Percentiles rank a stretch among this genome's conserved stretches.
Evolutionary conservation across 2,797 vertebrate genomes (phyloP).

Genomic region (Chaetodon trifasciatus): DNA sequence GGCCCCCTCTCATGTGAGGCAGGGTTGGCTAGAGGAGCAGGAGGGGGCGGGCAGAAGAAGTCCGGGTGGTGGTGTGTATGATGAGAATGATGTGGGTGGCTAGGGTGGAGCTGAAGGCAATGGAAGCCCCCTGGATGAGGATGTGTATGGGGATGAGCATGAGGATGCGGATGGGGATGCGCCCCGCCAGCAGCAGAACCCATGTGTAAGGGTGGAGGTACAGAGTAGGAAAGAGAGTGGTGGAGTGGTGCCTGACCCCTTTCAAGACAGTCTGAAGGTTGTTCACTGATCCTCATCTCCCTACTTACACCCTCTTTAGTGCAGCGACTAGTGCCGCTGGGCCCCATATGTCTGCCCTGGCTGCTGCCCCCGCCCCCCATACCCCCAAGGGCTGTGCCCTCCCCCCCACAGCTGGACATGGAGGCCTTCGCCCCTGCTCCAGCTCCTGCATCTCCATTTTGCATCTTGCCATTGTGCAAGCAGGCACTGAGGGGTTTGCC

Average conservation of each 20-base stretch:
- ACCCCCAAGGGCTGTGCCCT: conserved; percentile 74
- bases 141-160: conserved; percentile 88
- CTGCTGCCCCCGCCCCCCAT: conserved; percentile 69
- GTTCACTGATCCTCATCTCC: conserved; percentile 90
- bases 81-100: conserved; percentile 89
- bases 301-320: conserved; percentile 89
- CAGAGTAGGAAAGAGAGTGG: conserved; percentile 91
- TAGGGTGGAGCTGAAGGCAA: conserved; percentile 92
- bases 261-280: conserved; percentile 93
- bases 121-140: conserved; percentile 90
- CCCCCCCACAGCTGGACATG: conserved; percentile 90
- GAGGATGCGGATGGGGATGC: conserved; percentile 87
- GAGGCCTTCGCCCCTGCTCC: conserved; percentile 80
- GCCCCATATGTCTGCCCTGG: conserved; percentile 83
- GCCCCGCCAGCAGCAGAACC: conserved; percentile 87
- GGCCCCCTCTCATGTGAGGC: conserved; percentile 88
- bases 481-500: conserved; percentile 92
- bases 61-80: conserved; percentile 91
- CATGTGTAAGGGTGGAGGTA: conserved; percentile 89
- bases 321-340: conserved; percentile 83
- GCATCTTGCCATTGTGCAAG: conserved; percentile 92
- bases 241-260: conserved; percentile 92
- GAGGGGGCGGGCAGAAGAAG: conserved; percentile 91
- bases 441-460: conserved; percentile 87
- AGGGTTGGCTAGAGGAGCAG: conserved; percentile 85